These are phyloP conservation scores for Amblyopsis hoosieri DNA, from an alignment of 2,797 vertebrate genomes.

Conservation along the genomic window DNA sequence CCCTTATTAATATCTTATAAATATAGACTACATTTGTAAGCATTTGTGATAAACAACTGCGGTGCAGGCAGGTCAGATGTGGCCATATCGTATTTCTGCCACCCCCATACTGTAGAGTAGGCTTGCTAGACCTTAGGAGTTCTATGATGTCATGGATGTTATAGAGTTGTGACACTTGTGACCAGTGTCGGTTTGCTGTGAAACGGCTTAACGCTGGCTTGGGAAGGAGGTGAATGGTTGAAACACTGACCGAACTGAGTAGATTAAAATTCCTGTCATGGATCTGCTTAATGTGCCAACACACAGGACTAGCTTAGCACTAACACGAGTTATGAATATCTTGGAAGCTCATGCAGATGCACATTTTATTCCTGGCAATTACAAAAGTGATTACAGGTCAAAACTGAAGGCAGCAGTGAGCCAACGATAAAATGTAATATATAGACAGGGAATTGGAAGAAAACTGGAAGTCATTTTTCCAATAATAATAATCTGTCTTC, in stretches of 20 bases:
- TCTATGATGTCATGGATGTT: conserved; percentile 71
- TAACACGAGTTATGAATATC: conserved; percentile 39
- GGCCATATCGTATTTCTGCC: neutral
- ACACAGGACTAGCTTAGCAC: conserved; percentile 43
- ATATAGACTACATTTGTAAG: neutral
- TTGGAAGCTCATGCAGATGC: conserved; percentile 13
- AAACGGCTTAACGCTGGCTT: conserved; percentile 72
- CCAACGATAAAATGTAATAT: neutral
- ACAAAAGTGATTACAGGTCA: neutral
- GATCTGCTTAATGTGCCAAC: conserved; percentile 66
- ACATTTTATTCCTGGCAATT: conserved; percentile 22
- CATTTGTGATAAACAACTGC: neutral
- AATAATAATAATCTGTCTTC: conserved; percentile 19
- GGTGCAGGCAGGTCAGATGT: conserved; percentile 39
- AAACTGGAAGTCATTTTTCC: conserved; percentile 7
- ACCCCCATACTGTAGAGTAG: neutral
- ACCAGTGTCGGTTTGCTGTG: conserved; percentile 71
- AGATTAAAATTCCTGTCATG: conserved; percentile 80
- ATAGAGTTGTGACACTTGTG: conserved; percentile 71
- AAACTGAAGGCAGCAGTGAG: conserved; percentile 11
- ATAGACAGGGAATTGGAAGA: neutral
- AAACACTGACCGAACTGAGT: conserved; percentile 58
- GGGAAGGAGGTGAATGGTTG: conserved; percentile 68
- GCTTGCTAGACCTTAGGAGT: conserved; percentile 9
- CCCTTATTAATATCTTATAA: conserved; percentile 7